These are phyloP conservation scores for Gymnarchus niloticus DNA, from an alignment of 2,113 vertebrate genomes.

Conservation along the genomic window DNA sequence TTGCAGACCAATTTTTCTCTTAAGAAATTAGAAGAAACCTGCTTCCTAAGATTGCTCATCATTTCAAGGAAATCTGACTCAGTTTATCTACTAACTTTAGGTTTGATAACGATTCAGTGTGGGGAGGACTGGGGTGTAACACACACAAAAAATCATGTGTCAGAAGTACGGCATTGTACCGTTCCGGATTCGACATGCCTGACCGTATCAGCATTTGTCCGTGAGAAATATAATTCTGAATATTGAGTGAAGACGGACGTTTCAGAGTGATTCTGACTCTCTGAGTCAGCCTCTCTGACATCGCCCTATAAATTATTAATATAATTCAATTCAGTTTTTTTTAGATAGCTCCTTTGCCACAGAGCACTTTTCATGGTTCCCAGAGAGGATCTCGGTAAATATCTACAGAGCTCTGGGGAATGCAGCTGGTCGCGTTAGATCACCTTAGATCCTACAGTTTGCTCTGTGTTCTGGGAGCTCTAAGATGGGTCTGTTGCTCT, in stretches of 20 bases:
- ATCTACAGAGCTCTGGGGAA: neutral
- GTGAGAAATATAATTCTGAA: neutral
- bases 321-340: no score
- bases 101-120: no score
- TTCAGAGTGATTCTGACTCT: neutral
- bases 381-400: no score
- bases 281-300: neutral
- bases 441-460: neutral
- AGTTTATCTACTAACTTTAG: no score
- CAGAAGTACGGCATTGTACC: neutral
- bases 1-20: no score
- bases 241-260: neutral
- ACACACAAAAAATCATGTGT: no score
- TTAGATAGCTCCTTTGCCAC: no score
- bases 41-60: no score
- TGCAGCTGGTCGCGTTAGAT: neutral
- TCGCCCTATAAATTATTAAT: neutral
- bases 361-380: no score
- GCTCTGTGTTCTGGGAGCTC: neutral
- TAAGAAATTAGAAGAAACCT: no score
- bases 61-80: no score
- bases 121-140: no score
- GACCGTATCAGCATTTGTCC: neutral
- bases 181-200: neutral
- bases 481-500: neutral